phyloP scores from a whole-genome alignment of 1,140 invertebrate species.

The Trichoplusia ni region DNA sequence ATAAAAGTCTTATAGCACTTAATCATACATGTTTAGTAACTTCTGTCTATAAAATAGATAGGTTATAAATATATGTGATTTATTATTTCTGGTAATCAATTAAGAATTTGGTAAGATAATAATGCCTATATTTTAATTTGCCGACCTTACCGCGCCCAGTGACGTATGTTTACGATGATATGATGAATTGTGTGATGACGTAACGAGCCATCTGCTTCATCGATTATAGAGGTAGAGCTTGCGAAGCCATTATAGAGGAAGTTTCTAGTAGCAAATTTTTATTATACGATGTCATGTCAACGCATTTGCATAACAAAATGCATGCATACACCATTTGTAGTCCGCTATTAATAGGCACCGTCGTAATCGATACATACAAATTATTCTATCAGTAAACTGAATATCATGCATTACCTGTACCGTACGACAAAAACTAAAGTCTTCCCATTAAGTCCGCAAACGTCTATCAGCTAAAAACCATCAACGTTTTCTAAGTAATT shows the following conservation, averaged over 20 bases:
- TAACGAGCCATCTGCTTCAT: too few species aligned
- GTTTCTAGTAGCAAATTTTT: not conserved
- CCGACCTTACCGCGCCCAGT: too few species aligned
- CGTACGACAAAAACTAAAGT: not conserved
- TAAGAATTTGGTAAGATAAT: not conserved
- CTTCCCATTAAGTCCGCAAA: not conserved
- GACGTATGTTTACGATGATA: not conserved
- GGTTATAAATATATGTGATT: slow-evolving; percentile 3
- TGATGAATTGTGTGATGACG: not conserved
- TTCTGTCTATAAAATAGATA: not conserved
- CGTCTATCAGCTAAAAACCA: slow-evolving; percentile 1
- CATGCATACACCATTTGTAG: not conserved
- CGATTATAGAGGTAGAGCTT: too few species aligned
- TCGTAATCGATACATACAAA: not conserved
- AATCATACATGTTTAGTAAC: slow-evolving; percentile 4
- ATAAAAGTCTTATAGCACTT: not conserved
- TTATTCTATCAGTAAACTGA: not conserved
- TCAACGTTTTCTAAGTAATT: slow-evolving; percentile 26
- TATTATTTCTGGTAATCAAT: not conserved
- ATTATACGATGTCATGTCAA: not conserved
- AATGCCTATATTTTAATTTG: not conserved
- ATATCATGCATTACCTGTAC: not conserved
- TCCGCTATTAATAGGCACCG: not conserved
- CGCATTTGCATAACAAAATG: slow-evolving; percentile 14
- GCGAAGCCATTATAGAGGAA: not conserved